These are phyloP conservation scores for Eulemur albifrons DNA, from an alignment of 2,797 vertebrate genomes.

Conservation along the genomic window DNA sequence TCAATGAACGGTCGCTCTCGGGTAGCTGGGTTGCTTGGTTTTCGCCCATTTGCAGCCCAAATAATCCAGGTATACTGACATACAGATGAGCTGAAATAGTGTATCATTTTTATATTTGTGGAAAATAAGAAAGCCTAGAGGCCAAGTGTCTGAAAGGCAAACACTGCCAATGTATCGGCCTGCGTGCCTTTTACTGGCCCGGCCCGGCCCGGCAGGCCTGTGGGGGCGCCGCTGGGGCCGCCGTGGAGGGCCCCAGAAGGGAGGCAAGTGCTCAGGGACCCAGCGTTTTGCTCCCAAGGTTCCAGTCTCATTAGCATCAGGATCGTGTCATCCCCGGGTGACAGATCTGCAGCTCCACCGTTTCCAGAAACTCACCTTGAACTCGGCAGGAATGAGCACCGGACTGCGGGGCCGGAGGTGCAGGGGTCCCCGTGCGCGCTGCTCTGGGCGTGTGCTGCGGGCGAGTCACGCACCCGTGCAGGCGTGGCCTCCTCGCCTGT, in stretches of 20 bases:
- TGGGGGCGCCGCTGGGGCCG: neutral
- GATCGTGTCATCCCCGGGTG: neutral
- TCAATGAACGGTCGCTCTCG: neutral
- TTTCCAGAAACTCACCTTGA: neutral
- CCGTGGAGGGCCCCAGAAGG: neutral
- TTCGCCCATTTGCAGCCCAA: neutral
- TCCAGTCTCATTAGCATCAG: neutral
- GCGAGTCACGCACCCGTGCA: accelerated
- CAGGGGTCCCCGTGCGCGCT: accelerated
- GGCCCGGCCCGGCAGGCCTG: accelerated
- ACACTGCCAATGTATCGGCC: accelerated
- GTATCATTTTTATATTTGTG: neutral
- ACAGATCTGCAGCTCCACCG: too few relatives aligned
- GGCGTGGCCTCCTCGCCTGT: neutral
- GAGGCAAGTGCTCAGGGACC: neutral
- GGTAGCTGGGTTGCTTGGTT: neutral
- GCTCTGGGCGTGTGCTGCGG: accelerated
- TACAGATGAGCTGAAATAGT: accelerated
- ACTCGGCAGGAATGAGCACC: accelerated
- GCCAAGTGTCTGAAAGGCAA: neutral
- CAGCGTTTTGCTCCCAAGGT: neutral
- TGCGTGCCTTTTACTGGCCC: accelerated
- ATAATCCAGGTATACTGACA: neutral
- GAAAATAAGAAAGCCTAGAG: neutral
- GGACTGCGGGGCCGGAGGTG: neutral